Evolutionary conservation across 2,888 invertebrate genomes (phyloP), one percentile per base, ranked within the genome.

Genomic region (Zele albiditarsus): DNA sequence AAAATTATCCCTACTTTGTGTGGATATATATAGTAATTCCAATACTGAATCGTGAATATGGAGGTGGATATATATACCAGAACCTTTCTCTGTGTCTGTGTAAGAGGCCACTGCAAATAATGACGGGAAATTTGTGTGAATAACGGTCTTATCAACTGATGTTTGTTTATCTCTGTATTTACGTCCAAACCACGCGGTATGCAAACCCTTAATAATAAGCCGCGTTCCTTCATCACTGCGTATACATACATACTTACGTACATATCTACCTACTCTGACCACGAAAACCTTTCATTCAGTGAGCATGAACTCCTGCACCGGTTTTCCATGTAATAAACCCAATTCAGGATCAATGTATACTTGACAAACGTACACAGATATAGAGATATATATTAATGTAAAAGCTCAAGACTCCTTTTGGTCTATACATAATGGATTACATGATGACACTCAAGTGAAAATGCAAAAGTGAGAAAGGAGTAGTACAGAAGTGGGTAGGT

Each of bases 151-250:
- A 83, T 84, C 82, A 84, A 82, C 79, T 73, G 77, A 74, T 80
- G 82, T 84, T 85, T 83, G 81, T 86, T 85, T 84, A 83, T 84
- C 84, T 81, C 82, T 80, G 81, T 81, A 84, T 84, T 84, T 80
- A 83, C 79, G 53, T 20, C 20, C 53, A 53, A 10, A 53, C 53
- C 53, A 53, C 20, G 20, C 80, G 79, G 83, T 76, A 80, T 79
- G 80, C 77, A 81, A 82, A 83, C 82, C 84, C 77, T 84, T 81
- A 83, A 83, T 83, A 82, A 82, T 80, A 81, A 80, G 69, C 72
- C 42, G 25, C 68, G 49, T 68, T 20, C 60, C 68, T 65, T 62
- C 71, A 70, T 73, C 42, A 8, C 20, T 8, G 38, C 25, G 27
- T 62, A 33, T 12, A 60, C 53, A 70, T 60, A 58, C 46, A 71